phyloP scores from a whole-genome alignment of 2,797 vertebrate species.

The Rhinichthys osculus region DNA sequence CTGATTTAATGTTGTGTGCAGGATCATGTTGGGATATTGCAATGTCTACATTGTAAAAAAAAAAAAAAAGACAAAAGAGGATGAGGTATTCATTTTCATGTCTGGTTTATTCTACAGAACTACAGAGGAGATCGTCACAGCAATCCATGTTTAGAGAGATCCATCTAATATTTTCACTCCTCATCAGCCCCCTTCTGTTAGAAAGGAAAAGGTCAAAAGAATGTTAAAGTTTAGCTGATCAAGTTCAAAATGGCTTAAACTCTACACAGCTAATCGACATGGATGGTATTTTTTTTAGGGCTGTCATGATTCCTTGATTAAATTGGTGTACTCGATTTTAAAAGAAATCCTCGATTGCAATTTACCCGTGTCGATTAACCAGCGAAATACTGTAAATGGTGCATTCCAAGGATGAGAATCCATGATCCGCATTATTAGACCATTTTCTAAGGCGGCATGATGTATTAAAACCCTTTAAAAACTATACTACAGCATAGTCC shows the following conservation, averaged over 20 bases:
- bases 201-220: slow-evolving; percentile 3
- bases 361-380: no score
- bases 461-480: no score
- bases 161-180: slow-evolving; percentile 42
- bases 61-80: slow-evolving; percentile 3
- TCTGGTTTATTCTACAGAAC: slow-evolving; percentile 52
- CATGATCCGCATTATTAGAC: no score
- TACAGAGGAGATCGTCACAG: slow-evolving; percentile 36
- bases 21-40: not conserved
- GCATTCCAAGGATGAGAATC: no score
- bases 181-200: slow-evolving; percentile 52
- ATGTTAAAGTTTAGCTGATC: not conserved
- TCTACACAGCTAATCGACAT: not conserved
- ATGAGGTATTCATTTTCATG: not conserved
- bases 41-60: not conserved
- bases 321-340: no score
- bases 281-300: not conserved
- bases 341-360: no score
- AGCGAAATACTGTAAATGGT: no score
- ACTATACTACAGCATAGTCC: no score
- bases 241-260: not conserved
- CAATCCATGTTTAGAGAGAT: slow-evolving; percentile 8
- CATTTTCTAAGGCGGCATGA: no score
- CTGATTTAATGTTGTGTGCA: not conserved
- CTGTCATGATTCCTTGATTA: no score